Percentiles rank a stretch among this genome's conserved stretches.
Evolutionary conservation across 2,113 vertebrate genomes (phyloP).

Genomic region (Chamaetylas fuelleborni): DNA sequence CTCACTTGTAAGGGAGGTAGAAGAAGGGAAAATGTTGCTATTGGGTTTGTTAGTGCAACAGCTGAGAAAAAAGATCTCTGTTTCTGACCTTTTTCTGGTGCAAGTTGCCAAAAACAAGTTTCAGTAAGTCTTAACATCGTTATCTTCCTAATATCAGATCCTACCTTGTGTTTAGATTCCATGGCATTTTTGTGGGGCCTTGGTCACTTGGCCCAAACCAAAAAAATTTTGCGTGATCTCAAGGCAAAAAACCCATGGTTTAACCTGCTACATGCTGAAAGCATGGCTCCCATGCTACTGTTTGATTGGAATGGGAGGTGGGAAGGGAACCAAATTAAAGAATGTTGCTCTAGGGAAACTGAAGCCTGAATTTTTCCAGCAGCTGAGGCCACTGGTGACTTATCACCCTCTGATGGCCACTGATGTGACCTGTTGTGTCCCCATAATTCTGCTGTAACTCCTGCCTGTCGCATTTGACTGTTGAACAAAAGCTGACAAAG

Average conservation of each 20-base stretch:
- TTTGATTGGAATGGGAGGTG: background rate
- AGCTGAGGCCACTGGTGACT: background rate
- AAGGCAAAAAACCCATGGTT: background rate
- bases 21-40: background rate
- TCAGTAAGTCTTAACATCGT: background rate
- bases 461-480: background rate
- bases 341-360: background rate
- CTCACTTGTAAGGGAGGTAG: background rate
- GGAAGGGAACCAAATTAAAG: background rate
- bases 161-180: background rate
- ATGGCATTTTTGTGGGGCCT: background rate
- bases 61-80: background rate
- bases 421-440: background rate
- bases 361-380: background rate
- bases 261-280: background rate
- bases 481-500: background rate
- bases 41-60: background rate
- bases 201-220: background rate
- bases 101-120: background rate
- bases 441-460: background rate
- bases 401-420: rapidly evolving
- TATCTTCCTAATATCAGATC: background rate
- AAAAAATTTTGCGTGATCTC: background rate
- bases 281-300: background rate
- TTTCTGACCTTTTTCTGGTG: background rate